Base-by-base conservation (phyloP, 2,797 vertebrate genomes). In the Selene dorsalis region DNA sequence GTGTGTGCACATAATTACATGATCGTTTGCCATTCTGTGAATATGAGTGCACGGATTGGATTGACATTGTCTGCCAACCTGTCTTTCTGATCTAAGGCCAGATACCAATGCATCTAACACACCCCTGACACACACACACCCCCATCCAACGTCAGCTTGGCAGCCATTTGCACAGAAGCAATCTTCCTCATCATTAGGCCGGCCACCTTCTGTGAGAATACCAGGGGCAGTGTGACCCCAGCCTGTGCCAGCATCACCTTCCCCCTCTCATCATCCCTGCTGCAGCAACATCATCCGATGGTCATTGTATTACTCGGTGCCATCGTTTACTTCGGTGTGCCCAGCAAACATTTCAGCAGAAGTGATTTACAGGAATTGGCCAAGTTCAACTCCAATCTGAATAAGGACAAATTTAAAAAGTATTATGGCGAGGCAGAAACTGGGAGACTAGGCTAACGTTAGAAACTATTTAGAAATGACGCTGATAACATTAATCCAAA, bases 181-280 rank as follows among this genome's bases (percentile, higher is more conserved):
- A 82, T 91, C 88, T 89, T 90, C 83, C 83, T 84, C 89, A 85
- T 94, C 92, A 93, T 94, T 94, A 94, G 80, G 76, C 79, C 24
- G 68, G 69, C 72, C 84, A 84, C 91, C 85, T 77, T 88, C 77
- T 86, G 91, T 82, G 91, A 90, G 83, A 73, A 65, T 53, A 79
- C 88, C 78, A 84, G 82, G 78, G 88, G 83, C 84, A 83, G 61
- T 12, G 61, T 84, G 90, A 86, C 88, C 86, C 86, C 5, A 64
- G 79, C 72, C 71, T 70, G 69, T 76, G 88, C 83, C 90, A 84
- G 75, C 81, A 30, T 83, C 75, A 82, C 85, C 80, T 77, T 66
- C 55, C 65, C 69, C 57, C 50, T 73, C 62, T 64, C 72, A 70
- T 68, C 71, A 50, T 60, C 79, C 65, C 81, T 68, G 38, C 67